These are phyloP conservation scores for Actias luna DNA, from an alignment of 2,888 invertebrate species.

Conservation along the genomic window DNA sequence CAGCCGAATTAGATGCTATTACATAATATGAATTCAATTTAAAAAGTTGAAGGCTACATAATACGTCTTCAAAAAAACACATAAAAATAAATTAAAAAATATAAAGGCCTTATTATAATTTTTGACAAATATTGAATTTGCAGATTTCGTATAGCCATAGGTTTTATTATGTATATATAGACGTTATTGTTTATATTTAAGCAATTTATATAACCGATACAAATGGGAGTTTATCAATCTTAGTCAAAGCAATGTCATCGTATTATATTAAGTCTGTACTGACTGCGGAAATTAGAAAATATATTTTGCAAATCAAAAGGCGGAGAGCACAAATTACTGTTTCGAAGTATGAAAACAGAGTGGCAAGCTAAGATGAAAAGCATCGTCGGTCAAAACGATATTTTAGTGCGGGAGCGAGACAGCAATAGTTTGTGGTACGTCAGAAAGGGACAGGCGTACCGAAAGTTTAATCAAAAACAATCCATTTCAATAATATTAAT, in stretches of 20 bases:
- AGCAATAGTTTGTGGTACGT: constrained; percentile 12
- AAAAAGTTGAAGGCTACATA: too few species aligned
- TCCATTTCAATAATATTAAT: constrained; percentile 66
- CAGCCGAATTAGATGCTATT: too few species aligned
- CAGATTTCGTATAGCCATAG: too few species aligned
- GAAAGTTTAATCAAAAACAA: constrained; percentile 62
- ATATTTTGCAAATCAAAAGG: constrained; percentile 31
- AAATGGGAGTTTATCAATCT: neutral
- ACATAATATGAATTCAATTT: too few species aligned
- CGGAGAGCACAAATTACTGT: constrained; percentile 41
- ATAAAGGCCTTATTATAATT: too few species aligned
- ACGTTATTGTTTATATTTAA: too few species aligned
- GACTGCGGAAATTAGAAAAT: constrained; percentile 33
- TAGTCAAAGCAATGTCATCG: neutral
- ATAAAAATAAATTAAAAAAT: too few species aligned
- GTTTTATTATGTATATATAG: too few species aligned
- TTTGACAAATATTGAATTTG: too few species aligned
- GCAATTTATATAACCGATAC: neutral
- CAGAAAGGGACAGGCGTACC: constrained; percentile 30
- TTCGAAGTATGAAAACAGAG: constrained; percentile 46
- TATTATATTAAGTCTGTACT: constrained; percentile 13
- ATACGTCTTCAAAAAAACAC: too few species aligned
- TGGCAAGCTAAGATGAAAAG: constrained; percentile 39
- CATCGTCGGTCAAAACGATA: constrained; percentile 49
- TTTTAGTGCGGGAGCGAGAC: constrained; percentile 27